Evolutionary conservation across 2,888 invertebrate species (phyloP).

Genomic region (Trissoscelio sp.): DNA sequence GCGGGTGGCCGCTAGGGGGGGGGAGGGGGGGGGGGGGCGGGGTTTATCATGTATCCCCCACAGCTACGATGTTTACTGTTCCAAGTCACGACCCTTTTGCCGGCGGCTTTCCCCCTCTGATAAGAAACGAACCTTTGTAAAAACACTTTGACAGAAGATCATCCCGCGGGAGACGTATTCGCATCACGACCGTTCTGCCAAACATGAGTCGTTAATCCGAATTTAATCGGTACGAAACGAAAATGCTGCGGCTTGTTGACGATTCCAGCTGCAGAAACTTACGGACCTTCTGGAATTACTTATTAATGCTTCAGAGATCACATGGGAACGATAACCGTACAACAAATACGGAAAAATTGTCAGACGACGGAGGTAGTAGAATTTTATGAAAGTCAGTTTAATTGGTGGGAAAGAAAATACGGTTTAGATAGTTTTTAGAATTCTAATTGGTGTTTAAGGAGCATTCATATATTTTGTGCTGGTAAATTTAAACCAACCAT

Average conservation of each 20-base stretch:
- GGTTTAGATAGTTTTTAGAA: too few relatives aligned
- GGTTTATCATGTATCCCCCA: slow-evolving; percentile 44
- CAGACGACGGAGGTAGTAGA: background rate
- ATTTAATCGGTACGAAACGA: slow-evolving; percentile 3
- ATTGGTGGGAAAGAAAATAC: background rate
- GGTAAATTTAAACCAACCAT: too few relatives aligned
- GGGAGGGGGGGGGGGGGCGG: too few relatives aligned
- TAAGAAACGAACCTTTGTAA: slow-evolving; percentile 47
- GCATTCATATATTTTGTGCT: too few relatives aligned
- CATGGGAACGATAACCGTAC: background rate
- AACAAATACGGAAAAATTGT: background rate
- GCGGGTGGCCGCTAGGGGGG: too few relatives aligned
- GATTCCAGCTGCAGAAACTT: background rate
- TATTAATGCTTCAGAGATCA: background rate
- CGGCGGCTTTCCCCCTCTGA: slow-evolving; percentile 15
- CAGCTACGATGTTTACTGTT: slow-evolving; percentile 39
- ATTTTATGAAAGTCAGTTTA: slow-evolving; percentile 9
- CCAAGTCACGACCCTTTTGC: slow-evolving; percentile 57
- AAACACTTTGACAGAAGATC: slow-evolving; percentile 36
- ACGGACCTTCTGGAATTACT: slow-evolving; percentile 9
- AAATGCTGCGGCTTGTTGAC: slow-evolving; percentile 1
- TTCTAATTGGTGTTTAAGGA: background rate
- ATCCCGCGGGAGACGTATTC: background rate
- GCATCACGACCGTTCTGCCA: background rate
- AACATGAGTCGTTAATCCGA: slow-evolving; percentile 25